Conservation (phyloP, 2,888 invertebrate genomes). For the Amphipyra berbera region DNA sequence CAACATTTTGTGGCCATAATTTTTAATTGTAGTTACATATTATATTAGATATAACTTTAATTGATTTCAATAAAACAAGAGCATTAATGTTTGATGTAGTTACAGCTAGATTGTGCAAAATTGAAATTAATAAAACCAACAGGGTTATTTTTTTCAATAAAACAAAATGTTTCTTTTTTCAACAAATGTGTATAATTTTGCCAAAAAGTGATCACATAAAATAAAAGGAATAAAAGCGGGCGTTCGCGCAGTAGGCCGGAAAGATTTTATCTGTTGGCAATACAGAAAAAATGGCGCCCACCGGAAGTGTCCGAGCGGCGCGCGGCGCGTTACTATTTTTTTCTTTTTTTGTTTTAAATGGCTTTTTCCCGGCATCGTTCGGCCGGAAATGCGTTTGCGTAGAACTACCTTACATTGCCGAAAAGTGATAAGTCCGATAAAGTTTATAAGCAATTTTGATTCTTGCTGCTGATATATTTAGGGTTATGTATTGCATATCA, state of each 20-base stretch:
- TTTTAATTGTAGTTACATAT: too few relatives aligned
- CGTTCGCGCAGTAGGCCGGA: slow-evolving; percentile 88
- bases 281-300: slow-evolving; percentile 90
- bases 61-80: too few relatives aligned
- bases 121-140: slow-evolving; percentile 12
- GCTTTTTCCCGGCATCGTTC: slow-evolving; percentile 89
- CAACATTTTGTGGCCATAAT: too few relatives aligned
- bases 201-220: slow-evolving; percentile 82
- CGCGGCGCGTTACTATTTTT: slow-evolving; percentile 88
- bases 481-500: slow-evolving; percentile 69
- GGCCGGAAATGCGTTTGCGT: slow-evolving; percentile 90
- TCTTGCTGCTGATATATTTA: slow-evolving; percentile 70
- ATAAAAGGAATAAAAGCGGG: slow-evolving; percentile 84
- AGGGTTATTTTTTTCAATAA: slow-evolving; percentile 27
- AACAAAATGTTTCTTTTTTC: slow-evolving; percentile 43
- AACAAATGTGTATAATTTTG: slow-evolving; percentile 74
- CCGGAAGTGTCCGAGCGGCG: slow-evolving; percentile 90
- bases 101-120: background rate
- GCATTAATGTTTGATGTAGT: background rate
- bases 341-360: slow-evolving; percentile 89
- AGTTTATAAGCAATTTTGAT: slow-evolving; percentile 77
- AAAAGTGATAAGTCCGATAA: slow-evolving; percentile 77
- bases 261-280: slow-evolving; percentile 90
- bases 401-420: slow-evolving; percentile 81
- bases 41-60: too few relatives aligned